Evolutionary conservation across 1,140 invertebrate genomes (phyloP), one percentile per base, ranked within the genome.

Genomic region (Arion vulgaris): DNA sequence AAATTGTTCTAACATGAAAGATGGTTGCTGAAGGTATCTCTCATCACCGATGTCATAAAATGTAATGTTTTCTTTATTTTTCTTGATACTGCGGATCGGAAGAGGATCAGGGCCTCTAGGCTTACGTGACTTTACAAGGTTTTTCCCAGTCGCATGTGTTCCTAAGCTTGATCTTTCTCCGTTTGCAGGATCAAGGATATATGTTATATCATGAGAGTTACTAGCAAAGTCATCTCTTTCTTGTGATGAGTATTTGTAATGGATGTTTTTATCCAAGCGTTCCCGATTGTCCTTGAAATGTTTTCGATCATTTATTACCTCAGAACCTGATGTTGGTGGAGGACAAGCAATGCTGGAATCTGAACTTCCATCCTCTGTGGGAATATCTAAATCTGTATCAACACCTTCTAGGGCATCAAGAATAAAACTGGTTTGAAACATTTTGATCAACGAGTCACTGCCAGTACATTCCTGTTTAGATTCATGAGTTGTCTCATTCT

Each of bases 1-100:
- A 85, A 91, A 92, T 75, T 90, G 87, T 73, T 92, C 88, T 57
- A 91, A 74, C 28, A 88, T 91, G 83, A 92, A 91, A 39, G 87
- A 86, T 66, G 90, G 90, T n/a, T 87, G 89, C 26, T 87, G 66
- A 78, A 86, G 88, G 76, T 87, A 91, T 39, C 86, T 80, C 0
- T 86, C 83, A 77, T 91, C 91, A 84, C 90, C 89, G 68, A 83
- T 73, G 41, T 88, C 88, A 66, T 84, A 87, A 74, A 85, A 82
- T 74, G 85, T 74, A 15, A 85, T 39, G n/a, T 89, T 82, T 66
- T 89, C 87, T 74, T 83, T 84, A 34, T 86, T 83, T 81, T 78
- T 81, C 80, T 80, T 86, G 1, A 88, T 88, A 26, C 80, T 74
- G 53, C 90, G 81, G 4, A 85, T 77, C 26, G 90, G 90, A 23